These are phyloP conservation scores for Phrynosoma blainvillii DNA, from an alignment of 2,113 vertebrate species.

Conservation along the genomic window DNA sequence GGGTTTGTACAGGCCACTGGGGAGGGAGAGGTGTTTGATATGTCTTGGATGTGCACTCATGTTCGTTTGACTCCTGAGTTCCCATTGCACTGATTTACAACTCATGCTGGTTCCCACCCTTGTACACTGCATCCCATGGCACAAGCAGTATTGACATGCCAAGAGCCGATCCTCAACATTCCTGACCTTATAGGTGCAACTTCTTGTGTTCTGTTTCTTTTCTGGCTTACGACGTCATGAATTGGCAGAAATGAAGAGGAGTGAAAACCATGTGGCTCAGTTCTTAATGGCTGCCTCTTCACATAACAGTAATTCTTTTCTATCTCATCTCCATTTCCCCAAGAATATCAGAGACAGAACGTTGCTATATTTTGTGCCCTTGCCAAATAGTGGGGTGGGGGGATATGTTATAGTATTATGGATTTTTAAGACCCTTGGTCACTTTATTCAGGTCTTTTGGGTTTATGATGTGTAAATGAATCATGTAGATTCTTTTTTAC, in stretches of 20 bases:
- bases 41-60: neutral
- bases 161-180: neutral
- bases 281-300: neutral
- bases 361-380: slow-evolving; percentile 28
- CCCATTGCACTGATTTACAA: slow-evolving; percentile 9
- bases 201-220: neutral
- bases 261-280: neutral
- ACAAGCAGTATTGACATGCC: neutral
- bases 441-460: slow-evolving; percentile 29
- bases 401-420: slow-evolving; percentile 29
- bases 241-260: neutral
- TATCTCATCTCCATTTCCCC: neutral
- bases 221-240: neutral
- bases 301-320: neutral
- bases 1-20: neutral
- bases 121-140: neutral
- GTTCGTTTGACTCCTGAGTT: neutral
- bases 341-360: slow-evolving; percentile 22
- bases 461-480: slow-evolving; percentile 18
- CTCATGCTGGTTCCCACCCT: neutral
- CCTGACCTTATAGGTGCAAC: neutral
- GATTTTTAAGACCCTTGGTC: neutral
- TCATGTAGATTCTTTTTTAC: neutral
- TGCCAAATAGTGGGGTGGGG: slow-evolving; percentile 19
- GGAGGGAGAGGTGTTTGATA: neutral